Evolutionary conservation across 2,888 invertebrate genomes (phyloP), one percentile per base, ranked within the genome.

Genomic region (Cecidostiba fungosa): DNA sequence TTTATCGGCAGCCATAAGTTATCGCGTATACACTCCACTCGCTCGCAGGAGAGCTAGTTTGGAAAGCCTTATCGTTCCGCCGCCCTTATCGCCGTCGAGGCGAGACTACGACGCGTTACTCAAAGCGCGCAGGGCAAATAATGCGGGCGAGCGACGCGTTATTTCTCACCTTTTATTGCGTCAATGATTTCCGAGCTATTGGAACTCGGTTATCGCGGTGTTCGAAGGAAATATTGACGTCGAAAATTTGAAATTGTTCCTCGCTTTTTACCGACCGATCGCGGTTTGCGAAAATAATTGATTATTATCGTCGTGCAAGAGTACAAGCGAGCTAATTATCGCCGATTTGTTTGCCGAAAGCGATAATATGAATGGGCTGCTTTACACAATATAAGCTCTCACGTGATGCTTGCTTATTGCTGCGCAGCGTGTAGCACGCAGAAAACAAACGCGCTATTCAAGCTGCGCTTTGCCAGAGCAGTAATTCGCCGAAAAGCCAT

Each of bases 1-100:
- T 88, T 88, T 82, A 85, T 82, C 77, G 43, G 66, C 76, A 47
- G 73, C 79, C 84, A 85, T 86, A 85, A 87, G 84, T 82, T 82
- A 83, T 87, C 82, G 82, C 82, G 54, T 12, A 43, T 43, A 43
- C 43, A 43, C 43, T 43, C 43, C n/a, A 8, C n/a, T 19, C n/a
- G 1, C 23, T 1, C 54, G 36, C 70, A 6, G 32, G 10, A 70
- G 78, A 73, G 43, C 79, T 84, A 84, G 84, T 84, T 84, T 76
- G 76, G 79, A 80, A 76, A 80, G 66, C 6, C 74, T 84, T 84
- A 84, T 84, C 84, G 84, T 47, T 59, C 4, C 4, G 32, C 23
- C 19, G 54, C 39, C 50, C 79, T 84, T 84, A 84, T 84, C 84
- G 84, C 50, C 10, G 47, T 23, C 54, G 50, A 66, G 6, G 62